Percentiles rank a stretch among this genome's conserved stretches.
These are phyloP conservation scores for Hyles lineata DNA, from an alignment of 2,888 invertebrate genomes.

Conservation along the genomic window DNA sequence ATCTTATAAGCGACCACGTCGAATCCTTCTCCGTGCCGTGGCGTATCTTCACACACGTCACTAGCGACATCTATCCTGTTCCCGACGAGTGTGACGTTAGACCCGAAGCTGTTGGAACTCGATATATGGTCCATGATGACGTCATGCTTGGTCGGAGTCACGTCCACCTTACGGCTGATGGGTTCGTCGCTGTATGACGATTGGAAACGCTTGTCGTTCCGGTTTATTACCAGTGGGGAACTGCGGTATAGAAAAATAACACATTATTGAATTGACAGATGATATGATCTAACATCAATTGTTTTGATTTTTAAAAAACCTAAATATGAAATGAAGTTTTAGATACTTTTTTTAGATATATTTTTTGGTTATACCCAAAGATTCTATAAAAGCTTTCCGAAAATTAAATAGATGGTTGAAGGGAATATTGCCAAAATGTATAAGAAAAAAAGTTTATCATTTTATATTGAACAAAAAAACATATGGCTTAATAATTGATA, in stretches of 20 bases:
- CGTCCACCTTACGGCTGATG: slow-evolving; percentile 59
- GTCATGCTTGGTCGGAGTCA: slow-evolving; percentile 55
- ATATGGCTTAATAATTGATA: too few relatives aligned
- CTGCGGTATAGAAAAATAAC: slow-evolving; percentile 43
- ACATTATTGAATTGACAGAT: too few relatives aligned
- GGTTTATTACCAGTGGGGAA: slow-evolving; percentile 61
- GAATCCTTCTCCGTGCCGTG: slow-evolving; percentile 70
- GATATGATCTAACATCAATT: background rate
- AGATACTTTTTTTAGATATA: too few relatives aligned
- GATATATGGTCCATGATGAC: slow-evolving; percentile 64
- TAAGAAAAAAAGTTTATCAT: too few relatives aligned
- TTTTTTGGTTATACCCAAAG: too few relatives aligned
- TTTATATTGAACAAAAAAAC: too few relatives aligned
- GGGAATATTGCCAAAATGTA: too few relatives aligned
- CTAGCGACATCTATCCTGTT: slow-evolving; percentile 92
- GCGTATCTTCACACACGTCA: slow-evolving; percentile 58
- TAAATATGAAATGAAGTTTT: too few relatives aligned
- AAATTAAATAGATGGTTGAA: too few relatives aligned
- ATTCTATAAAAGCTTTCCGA: too few relatives aligned
- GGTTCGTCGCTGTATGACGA: slow-evolving; percentile 73
- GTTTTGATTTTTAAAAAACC: too few relatives aligned
- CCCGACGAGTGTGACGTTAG: slow-evolving; percentile 92
- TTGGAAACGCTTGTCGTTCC: slow-evolving; percentile 66
- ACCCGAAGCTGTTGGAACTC: slow-evolving; percentile 90
- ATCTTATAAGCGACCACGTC: slow-evolving; percentile 88